Evolutionary conservation across 2,888 invertebrate species (phyloP).

Genomic region (Rugalucina vietnamica): DNA sequence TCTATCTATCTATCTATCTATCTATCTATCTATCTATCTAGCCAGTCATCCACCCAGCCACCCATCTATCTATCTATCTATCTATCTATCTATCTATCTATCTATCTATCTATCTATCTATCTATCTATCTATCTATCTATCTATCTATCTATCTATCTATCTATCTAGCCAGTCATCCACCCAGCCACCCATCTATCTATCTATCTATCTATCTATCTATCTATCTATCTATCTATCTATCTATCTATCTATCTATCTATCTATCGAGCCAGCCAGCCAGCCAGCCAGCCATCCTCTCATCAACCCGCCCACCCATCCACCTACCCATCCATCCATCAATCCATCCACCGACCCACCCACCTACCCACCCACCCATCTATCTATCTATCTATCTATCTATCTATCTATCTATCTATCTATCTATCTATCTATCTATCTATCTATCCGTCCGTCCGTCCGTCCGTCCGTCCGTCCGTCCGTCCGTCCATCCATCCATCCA

Average conservation of each 20-base stretch:
- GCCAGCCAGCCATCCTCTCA: too few relatives aligned
- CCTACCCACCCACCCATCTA: too few relatives aligned
- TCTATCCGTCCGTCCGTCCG: not conserved
- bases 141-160: not conserved
- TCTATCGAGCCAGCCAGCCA: not conserved
- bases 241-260: not conserved
- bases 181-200: not conserved
- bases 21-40: slow-evolving; percentile 4
- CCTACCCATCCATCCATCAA: too few relatives aligned
- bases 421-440: slow-evolving; percentile 4
- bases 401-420: not conserved
- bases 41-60: not conserved
- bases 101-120: not conserved
- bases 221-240: not conserved
- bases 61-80: not conserved
- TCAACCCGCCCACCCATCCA: too few relatives aligned
- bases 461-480: not conserved
- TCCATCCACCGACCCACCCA: too few relatives aligned
- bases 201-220: not conserved
- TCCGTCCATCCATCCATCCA: not conserved
- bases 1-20: slow-evolving; percentile 4
- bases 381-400: not conserved
- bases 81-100: slow-evolving; percentile 4
- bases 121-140: not conserved
- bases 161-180: not conserved